Evolutionary conservation across 2,888 invertebrate species (phyloP).

Genomic region (Aspidapion aeneum): DNA sequence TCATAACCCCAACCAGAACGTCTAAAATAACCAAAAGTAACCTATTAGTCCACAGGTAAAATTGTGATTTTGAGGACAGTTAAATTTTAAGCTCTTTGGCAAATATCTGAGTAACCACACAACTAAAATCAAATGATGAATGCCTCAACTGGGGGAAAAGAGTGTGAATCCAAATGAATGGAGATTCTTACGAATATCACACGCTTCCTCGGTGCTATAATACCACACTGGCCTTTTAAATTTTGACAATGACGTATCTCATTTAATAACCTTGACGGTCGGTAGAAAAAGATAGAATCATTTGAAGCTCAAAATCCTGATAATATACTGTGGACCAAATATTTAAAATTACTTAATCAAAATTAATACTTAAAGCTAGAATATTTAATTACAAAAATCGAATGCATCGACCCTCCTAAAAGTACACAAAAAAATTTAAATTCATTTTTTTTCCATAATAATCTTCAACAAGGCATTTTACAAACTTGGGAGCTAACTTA

Average conservation of each 20-base stretch:
- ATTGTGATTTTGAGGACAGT: no score
- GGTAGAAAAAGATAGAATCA: background rate
- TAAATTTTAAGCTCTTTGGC: no score
- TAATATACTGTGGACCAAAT: background rate
- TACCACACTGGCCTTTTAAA: background rate
- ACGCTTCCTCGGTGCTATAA: background rate
- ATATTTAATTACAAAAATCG: background rate
- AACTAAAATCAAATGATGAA: no score
- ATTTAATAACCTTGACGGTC: background rate
- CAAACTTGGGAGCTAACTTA: constrained; percentile 25
- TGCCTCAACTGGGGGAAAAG: no score
- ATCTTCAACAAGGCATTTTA: constrained; percentile 8
- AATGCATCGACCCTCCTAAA: background rate
- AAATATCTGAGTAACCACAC: no score
- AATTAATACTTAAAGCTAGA: background rate
- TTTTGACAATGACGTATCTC: background rate
- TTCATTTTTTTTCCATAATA: background rate
- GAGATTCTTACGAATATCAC: no score
- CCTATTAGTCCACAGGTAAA: no score
- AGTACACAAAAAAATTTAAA: background rate
- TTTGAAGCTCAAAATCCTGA: background rate
- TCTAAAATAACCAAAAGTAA: no score
- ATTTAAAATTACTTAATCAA: background rate
- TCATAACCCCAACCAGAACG: no score
- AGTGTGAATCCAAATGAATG: no score